Evolutionary conservation across 2,113 vertebrate species (phyloP), one percentile per base, ranked within the genome.

Genomic region (Vidua chalybeata): DNA sequence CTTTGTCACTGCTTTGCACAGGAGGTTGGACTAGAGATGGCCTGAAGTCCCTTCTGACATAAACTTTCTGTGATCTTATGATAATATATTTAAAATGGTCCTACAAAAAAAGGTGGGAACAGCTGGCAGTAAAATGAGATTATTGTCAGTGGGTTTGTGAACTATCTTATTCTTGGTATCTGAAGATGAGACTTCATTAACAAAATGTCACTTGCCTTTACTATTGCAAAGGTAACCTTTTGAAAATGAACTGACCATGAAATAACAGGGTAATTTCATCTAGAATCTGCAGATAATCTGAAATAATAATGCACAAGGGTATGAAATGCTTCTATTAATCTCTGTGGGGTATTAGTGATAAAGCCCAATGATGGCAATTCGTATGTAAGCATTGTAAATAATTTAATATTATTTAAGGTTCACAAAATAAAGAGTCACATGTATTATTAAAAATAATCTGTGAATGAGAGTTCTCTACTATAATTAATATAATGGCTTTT

Each of bases 181-280:
- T 87, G 86, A 82, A 91, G 84, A 87, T 56, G 79, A 67, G 48
- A 41, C 61, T 90, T 92, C 64, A 56, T 94, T 95, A 92, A 61
- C 39, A 89, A 95, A 96, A 94, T 84, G 89, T 91, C 74, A 82
- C 77, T 89, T 74, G 48, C 64, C 56, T 92, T 87, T 80, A 88
- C 67, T 88, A 83, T 45, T 84, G n/a, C 54, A 49, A 73, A 80
- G 21, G 20, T 90, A 94, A 96, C 94, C 90, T 96, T 94, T 96
- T 1, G 3, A 68, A 95, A 93, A 83, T 85, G 90, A 78, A 88
- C 74, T 87, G 85, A 49, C 81, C 71, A 37, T 64, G 43, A 91
- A 85, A 48, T 56, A 79, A 87, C 59, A n/a, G 21, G 82, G 45
- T 75, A 1, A 2, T 93, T 87, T 95, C 49, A 49, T 49, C 46